Base-by-base conservation (phyloP, 2,113 vertebrate species). In the Haemorhous mexicanus region DNA sequence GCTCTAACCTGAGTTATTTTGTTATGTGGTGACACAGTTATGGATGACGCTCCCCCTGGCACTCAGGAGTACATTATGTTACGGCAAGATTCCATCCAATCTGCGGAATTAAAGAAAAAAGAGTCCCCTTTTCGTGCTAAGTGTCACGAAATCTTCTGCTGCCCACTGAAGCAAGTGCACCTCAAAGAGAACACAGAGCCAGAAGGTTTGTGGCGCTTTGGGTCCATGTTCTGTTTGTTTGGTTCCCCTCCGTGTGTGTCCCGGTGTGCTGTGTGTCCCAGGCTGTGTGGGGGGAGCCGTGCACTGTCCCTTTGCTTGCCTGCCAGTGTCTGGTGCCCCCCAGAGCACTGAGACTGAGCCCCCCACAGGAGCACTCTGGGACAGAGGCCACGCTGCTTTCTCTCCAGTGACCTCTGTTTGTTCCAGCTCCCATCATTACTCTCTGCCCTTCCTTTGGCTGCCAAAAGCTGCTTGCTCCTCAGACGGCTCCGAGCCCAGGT, bases 61-160 rank as follows among this genome's bases (percentile, higher is more conserved):
- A 99, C 99, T 98, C 99, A 99, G 99, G 99, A 99, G 98, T 99
- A 99, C 99, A 99, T 99, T 99, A 99, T 99, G 99, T 99, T 99
- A 99, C 99, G 99, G 98, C 99, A 99, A 99, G 99, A 99, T 98
- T 99, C 99, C 98, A 99, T 99, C 99, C 99, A 99, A 98, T 99
- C 99, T 91, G 99, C 99, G 99, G 99, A 99, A 98, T 98, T 99
- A 99, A 99, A 99, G 99, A 99, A 99, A 99, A 99, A 99, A 99
- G 99, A 99, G 98, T 99, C 99, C 98, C 99, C 99, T 95, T 99
- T 99, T 99, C 99, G 99, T 98, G 98, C 99, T 99, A 99, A 99
- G 98, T 99, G 99, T 99, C 99, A 99, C 97, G 99, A 99, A 99
- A 99, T 99, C 99, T 99, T 99, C 99, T 99, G 99, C 99, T 99